Evolutionary conservation across 2,888 invertebrate species (phyloP), one percentile per base, ranked within the genome.

Genomic region (Cerceris rybyensis): DNA sequence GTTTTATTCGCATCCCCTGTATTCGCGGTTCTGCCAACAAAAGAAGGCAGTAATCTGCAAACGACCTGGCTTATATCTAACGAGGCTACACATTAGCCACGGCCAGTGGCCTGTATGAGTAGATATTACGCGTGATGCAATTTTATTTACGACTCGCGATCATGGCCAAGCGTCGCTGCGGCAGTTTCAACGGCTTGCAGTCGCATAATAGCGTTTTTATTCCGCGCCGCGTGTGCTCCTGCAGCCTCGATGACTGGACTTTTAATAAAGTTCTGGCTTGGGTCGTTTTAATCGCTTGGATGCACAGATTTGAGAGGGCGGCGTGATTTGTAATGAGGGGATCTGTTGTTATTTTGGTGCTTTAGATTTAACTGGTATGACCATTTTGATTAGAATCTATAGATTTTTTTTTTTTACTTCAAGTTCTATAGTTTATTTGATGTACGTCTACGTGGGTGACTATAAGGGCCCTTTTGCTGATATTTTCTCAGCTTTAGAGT

Each of bases 21-120:
- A 4, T 28, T 4, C 28, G 28, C 28, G 28, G 4, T 28, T 14
- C 39, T 63, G 77, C 71, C 75, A 71, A 65, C 75, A 70, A 80
- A 72, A 81, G 81, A 77, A 75, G 73, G 43, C 75, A 61, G 78
- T 84, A 82, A 85, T 85, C 77, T 68, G 82, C 82, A 83, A 85
- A 81, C 75, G 81, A 77, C 75, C 71, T 63, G 67, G 79, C 78
- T 78, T 66, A 58, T 70, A 70, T 84, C 82, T 84, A 85, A 85
- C 81, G 85, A 81, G 85, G 66, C 75, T 55, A 58, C 71, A 75
- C 83, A 78, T 85, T 85, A 78, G 79, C 79, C 84, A 76, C 71
- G 74, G 78, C 55, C 70, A 55, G 66, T 65, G 83, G 78, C 75
- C 77, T 71, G 76, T 76, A 77, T 64, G 76, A 67, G 79, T 71